phyloP scores from a whole-genome alignment of 2,888 invertebrate genomes.

The Cephus pygmeus region DNA sequence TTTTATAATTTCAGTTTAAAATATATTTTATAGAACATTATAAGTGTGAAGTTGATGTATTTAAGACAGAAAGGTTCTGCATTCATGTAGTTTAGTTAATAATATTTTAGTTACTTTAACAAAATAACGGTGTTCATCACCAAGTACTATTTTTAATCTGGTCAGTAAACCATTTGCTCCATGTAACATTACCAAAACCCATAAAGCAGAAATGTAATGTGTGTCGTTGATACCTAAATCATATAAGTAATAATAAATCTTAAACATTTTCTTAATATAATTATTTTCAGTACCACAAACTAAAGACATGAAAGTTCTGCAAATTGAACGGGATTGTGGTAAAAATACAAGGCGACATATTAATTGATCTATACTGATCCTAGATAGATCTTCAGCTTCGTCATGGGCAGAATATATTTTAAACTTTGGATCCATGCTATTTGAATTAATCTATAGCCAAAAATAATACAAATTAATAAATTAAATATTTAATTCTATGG shows the following conservation, averaged over 20 bases:
- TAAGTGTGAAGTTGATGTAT: constrained; percentile 2
- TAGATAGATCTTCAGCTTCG: constrained; percentile 31
- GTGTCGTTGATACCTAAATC: constrained; percentile 34
- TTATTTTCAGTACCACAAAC: constrained; percentile 38
- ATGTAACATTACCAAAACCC: constrained; percentile 44
- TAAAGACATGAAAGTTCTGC: constrained; percentile 38
- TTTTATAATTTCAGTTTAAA: constrained; percentile 7
- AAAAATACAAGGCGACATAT: constrained; percentile 29
- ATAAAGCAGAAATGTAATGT: constrained; percentile 42
- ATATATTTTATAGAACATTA: not conserved
- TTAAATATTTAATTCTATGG: not conserved
- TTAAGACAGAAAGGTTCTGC: not conserved
- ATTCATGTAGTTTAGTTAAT: not conserved
- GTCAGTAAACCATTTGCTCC: constrained; percentile 45
- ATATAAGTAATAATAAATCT: constrained; percentile 1
- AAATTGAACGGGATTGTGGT: constrained; percentile 36
- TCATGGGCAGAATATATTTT: constrained; percentile 19
- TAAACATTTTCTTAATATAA: constrained; percentile 1
- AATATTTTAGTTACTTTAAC: constrained; percentile 32
- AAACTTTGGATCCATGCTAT: constrained; percentile 25
- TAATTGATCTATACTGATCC: constrained; percentile 38
- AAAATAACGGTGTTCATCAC: constrained; percentile 41
- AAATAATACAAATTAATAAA: not conserved
- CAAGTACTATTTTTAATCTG: constrained; percentile 38
- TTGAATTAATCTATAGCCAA: constrained; percentile 29